Evolutionary conservation across 2,113 vertebrate species (phyloP).

Genomic region (Struthidea cinerea): DNA sequence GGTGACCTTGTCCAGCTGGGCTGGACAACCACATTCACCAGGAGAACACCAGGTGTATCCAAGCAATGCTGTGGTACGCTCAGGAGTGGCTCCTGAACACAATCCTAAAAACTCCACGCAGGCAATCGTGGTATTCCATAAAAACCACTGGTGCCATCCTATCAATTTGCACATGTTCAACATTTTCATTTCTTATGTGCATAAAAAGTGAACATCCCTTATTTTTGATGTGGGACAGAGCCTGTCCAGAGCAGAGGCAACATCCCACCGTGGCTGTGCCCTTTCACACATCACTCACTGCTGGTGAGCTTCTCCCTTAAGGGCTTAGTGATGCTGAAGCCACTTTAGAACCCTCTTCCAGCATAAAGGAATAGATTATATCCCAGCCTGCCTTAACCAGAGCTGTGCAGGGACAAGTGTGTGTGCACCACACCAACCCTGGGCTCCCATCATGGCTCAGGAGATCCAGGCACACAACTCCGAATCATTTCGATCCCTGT

Average conservation of each 20-base stretch:
- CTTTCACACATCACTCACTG: rapidly evolving
- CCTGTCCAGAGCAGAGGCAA: rapidly evolving
- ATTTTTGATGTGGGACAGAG: neutral
- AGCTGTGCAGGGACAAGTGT: rapidly evolving
- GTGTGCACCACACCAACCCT: rapidly evolving
- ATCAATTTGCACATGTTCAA: rapidly evolving
- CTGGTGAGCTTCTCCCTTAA: neutral
- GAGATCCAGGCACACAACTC: neutral
- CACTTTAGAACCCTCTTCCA: neutral
- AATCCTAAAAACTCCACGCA: neutral
- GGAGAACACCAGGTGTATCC: neutral
- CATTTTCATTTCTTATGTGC: neutral
- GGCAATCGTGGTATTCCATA: neutral
- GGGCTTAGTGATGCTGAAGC: neutral
- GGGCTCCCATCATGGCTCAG: neutral
- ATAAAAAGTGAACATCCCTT: too few species aligned
- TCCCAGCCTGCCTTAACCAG: neutral
- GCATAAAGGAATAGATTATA: neutral
- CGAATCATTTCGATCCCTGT: rapidly evolving
- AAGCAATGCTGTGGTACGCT: rapidly evolving
- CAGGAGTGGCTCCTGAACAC: neutral
- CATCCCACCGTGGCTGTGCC: neutral
- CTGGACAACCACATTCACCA: rapidly evolving
- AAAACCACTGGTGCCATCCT: neutral
- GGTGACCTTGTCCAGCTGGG: neutral